Evolutionary conservation across 1,140 invertebrate genomes (phyloP), one percentile per base, ranked within the genome.

Genomic region (Zaprionus taronus): DNA sequence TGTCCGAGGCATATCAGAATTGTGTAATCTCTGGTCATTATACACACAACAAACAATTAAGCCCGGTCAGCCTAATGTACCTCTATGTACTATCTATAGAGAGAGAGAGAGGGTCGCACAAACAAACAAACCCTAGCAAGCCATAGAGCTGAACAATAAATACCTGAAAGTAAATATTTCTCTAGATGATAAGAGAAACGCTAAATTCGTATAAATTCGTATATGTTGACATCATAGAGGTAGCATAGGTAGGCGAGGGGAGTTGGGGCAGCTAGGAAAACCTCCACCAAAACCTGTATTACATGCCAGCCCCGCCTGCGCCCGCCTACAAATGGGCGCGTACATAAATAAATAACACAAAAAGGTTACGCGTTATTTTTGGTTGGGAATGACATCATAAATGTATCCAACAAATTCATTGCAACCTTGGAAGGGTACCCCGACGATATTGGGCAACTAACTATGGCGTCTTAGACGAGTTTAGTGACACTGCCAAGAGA

Each of bases 161-260:
- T 60, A 49, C 71, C 67, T 17, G 41, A 72, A 81, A 79, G 81
- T 77, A 85, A 79, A 85, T 77, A 82, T 70, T 69, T 55, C 79
- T 63, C 26, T 38, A 44, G 56, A 41, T 79, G 76, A 86, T 82
- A 85, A 85, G 67, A 61, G 70, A 65, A 74, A 66, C 62, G 53
- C 22, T 9, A 69, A 71, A 77, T 70, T 56, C 62, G 17, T 66
- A 55, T 58, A 69, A 71, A 77, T 70, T 56, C 58, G 17, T 66
- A 38, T 60, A 72, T 79, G 79, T 86, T 86, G 83, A 82, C 83
- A 86, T 86, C 79, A 85, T 69, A 61, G 44, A n/a, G 12, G 47
- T 57, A 34, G 41, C 38, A 14, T 12, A 5, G 17, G 17, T 22
- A 2, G 31, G 61, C 44, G n/a, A 20, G 14, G 9, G 0, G 11